These are phyloP conservation scores for Tretioscincus oriximinensis DNA, from an alignment of 2,113 vertebrate species.

Conservation along the genomic window DNA sequence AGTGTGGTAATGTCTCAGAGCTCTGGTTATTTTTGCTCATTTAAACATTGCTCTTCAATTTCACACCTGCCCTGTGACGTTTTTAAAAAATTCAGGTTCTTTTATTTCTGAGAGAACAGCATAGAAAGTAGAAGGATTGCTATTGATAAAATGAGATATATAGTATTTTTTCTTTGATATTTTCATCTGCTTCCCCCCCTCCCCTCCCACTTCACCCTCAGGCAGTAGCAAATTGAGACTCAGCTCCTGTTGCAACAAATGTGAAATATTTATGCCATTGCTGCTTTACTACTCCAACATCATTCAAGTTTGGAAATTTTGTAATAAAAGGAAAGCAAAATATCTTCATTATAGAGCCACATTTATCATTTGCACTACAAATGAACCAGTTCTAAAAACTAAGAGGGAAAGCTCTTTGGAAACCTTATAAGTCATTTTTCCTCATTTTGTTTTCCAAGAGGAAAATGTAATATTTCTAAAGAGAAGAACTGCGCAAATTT, in stretches of 20 bases:
- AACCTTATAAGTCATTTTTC: constrained; percentile 47
- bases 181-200: constrained; percentile 7
- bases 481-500: constrained; percentile 48
- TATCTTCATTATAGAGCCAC: constrained; percentile 27
- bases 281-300: constrained; percentile 45
- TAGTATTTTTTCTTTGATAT: neutral
- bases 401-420: constrained; percentile 22
- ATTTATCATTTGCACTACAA: constrained; percentile 56
- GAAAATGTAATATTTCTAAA: constrained; percentile 55
- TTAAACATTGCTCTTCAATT: neutral
- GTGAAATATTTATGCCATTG: constrained; percentile 49
- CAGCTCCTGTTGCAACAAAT: constrained; percentile 24
- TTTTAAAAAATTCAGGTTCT: fast-evolving
- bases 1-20: neutral
- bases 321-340: constrained; percentile 45
- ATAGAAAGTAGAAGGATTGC: neutral
- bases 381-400: constrained; percentile 49
- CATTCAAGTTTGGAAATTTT: constrained; percentile 37
- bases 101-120: constrained; percentile 1
- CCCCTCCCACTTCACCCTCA: neutral
- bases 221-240: constrained; percentile 1
- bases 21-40: neutral
- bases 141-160: neutral
- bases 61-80: constrained; percentile 15
- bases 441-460: constrained; percentile 42